A percentile compares a stretch with the other conserved stretches of the same genome.
Evolutionary conservation across 2,888 invertebrate genomes (phyloP).

Genomic region (Arenicola marina): DNA sequence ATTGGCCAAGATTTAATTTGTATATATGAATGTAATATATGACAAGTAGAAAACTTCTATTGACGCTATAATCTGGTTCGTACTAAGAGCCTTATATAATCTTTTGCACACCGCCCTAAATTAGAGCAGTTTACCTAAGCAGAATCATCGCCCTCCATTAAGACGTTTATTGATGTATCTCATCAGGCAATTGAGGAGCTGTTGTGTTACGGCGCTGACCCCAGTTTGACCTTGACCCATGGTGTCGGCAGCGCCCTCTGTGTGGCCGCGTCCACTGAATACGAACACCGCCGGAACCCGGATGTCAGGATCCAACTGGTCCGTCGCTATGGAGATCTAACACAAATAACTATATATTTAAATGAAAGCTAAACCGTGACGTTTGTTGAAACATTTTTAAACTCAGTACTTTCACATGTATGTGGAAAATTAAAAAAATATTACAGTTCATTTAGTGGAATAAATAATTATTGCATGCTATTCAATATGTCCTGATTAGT

Average conservation of each 20-base stretch:
- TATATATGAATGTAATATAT: too few species aligned
- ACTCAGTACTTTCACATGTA: background rate
- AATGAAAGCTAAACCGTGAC: too few species aligned
- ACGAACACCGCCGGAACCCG: slow-evolving; percentile 52
- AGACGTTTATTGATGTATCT: slow-evolving; percentile 1
- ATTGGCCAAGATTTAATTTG: too few species aligned
- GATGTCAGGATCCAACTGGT: slow-evolving; percentile 49
- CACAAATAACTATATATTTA: too few species aligned
- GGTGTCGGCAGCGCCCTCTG: slow-evolving; percentile 61
- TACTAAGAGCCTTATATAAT: too few species aligned
- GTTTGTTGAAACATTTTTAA: too few species aligned
- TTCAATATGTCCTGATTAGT: background rate
- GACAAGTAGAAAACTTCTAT: too few species aligned
- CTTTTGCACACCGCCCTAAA: too few species aligned
- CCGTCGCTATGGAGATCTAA: slow-evolving; percentile 14
- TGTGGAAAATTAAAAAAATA: background rate
- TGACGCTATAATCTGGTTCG: too few species aligned
- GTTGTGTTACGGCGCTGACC: slow-evolving; percentile 49
- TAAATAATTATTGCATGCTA: too few species aligned
- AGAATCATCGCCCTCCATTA: too few species aligned
- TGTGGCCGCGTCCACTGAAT: slow-evolving; percentile 54
- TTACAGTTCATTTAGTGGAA: background rate
- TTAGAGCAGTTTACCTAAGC: too few species aligned
- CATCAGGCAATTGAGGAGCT: slow-evolving; percentile 57
- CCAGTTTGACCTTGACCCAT: slow-evolving; percentile 53